These are phyloP conservation scores for Dipodomys merriami DNA, from an alignment of 2,113 vertebrate genomes.

Conservation along the genomic window DNA sequence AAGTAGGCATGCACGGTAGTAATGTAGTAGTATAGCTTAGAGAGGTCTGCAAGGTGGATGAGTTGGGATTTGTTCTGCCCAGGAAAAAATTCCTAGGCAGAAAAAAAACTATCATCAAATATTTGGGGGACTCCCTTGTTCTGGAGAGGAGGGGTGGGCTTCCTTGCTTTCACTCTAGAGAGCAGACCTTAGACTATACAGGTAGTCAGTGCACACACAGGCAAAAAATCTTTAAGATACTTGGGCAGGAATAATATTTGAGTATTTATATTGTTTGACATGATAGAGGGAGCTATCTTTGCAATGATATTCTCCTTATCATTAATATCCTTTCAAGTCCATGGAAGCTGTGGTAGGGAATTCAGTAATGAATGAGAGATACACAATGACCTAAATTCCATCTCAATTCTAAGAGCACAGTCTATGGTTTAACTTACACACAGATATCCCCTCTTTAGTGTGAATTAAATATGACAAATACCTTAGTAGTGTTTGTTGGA, in stretches of 20 bases:
- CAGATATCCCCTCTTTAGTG: neutral
- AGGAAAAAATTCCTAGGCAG: conserved; percentile 25
- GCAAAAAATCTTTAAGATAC: neutral
- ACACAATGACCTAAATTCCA: neutral
- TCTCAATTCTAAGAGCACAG: neutral
- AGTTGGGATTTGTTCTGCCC: neutral
- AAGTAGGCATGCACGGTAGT: no score
- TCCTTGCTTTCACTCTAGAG: neutral
- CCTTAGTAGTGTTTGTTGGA: neutral
- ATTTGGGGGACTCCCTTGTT: neutral
- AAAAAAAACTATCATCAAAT: neutral
- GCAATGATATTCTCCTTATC: neutral
- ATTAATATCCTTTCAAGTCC: neutral
- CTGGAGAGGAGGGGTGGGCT: neutral
- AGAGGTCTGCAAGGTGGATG: neutral
- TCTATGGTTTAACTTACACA: neutral
- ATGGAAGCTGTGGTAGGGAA: neutral
- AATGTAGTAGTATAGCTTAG: neutral
- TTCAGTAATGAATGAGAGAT: neutral
- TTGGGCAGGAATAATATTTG: neutral
- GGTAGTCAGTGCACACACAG: neutral
- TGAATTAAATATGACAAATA: neutral
- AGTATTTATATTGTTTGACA: neutral
- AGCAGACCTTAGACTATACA: neutral
- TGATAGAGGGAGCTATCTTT: neutral